Evolutionary conservation across 1,140 invertebrate species (phyloP).

Genomic region (Orchestia grillus): DNA sequence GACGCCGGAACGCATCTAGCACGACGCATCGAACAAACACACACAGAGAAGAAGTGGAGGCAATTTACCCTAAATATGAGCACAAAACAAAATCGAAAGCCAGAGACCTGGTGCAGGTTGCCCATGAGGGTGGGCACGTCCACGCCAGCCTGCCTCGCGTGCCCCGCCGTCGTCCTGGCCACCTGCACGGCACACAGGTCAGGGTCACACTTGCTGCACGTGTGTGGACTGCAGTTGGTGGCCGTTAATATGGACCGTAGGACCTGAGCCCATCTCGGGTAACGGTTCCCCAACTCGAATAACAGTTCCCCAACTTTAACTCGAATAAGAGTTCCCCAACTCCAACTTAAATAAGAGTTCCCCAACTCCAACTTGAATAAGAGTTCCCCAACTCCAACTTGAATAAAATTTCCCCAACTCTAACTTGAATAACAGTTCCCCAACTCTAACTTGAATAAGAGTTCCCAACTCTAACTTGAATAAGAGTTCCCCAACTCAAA

Average conservation of each 20-base stretch:
- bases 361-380: not conserved
- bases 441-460: not conserved
- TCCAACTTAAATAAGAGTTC: not conserved
- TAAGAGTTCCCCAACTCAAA: not conserved
- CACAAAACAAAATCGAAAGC: not conserved
- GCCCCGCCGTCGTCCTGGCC: not conserved
- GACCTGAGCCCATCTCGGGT: too few relatives aligned
- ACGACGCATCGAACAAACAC: too few relatives aligned
- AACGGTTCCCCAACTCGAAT: too few relatives aligned
- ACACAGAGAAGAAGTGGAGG: too few relatives aligned
- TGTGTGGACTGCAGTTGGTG: too few relatives aligned
- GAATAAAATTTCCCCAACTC: not conserved
- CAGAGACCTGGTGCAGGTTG: constrained; percentile 62
- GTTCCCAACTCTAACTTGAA: not conserved
- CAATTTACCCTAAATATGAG: too few relatives aligned
- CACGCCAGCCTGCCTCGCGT: constrained; percentile 59
- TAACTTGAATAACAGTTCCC: not conserved
- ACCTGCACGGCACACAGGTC: too few relatives aligned
- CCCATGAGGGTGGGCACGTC: constrained; percentile 64
- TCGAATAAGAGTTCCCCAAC: not conserved
- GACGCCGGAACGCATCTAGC: too few relatives aligned
- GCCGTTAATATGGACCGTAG: too few relatives aligned
- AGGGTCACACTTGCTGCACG: too few relatives aligned
- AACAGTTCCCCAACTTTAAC: not conserved
- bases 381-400: not conserved